Base-by-base conservation (phyloP, 1,140 invertebrate species). In the Aphelenchoides besseyi region DNA sequence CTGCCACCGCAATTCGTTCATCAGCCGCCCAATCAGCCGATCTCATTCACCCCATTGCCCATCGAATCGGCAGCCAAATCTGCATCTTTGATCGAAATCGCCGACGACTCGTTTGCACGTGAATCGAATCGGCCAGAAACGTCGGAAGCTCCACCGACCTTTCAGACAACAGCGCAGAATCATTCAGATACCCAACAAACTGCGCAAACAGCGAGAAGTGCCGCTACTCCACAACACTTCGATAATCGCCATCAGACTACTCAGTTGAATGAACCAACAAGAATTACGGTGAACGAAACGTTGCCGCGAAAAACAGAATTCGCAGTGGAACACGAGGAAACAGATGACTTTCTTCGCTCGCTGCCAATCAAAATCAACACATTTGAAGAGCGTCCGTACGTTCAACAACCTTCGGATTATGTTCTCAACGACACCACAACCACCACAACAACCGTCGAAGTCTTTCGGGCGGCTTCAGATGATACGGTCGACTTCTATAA, bases 371-470 rank as follows among this genome's bases (percentile, higher is more conserved):
- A 59, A 59, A 59, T 59, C 5, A 59, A 59, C 55, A 59, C 55
- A 16, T 59, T 59, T 33, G 55, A 59, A 59, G 18, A 18, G 5
- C 26, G 26, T 5, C 71, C 71, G 16, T 59, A 72, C 18, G 70
- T 59, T n/a, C 54, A 73, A 29, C 26, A 73, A 16, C 53, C 71
- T 2, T 28, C 70, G 2, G 71, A 74, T 29, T 59, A 28, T 68
- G 12, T 73, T 12, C 41, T 73, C 32, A 73, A 73, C 64, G 71
- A 73, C 71, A 72, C 71, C 0, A 74, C 73, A 32, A 74, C 72
- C 1, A 73, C 71, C 0, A 73, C 71, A 18, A 73, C 71, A 12
- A 73, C 71, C n/a, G 71, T 73, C 18, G 71, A 73, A 74, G 71
- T 73, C 2, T 73, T 73, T 33, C 48, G 71, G 18, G 73, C 55